These are phyloP conservation scores for Mus pahari DNA, from an alignment of 2,113 vertebrate genomes.

Conservation along the genomic window DNA sequence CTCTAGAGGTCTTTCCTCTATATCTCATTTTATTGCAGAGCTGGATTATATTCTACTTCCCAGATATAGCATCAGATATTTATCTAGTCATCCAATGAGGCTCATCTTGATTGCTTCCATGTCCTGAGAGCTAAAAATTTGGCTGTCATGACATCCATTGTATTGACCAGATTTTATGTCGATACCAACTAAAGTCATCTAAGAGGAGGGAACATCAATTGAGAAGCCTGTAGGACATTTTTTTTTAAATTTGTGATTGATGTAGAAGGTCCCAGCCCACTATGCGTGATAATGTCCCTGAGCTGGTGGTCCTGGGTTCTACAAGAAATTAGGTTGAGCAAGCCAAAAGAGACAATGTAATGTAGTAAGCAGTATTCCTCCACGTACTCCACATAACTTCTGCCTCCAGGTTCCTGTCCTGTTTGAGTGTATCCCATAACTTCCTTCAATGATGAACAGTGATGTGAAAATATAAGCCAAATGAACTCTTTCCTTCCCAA, in stretches of 20 bases:
- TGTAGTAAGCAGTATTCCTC: neutral
- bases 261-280: neutral
- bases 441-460: neutral
- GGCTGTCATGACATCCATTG: neutral
- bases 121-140: neutral
- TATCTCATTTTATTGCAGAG: neutral
- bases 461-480: too few relatives aligned
- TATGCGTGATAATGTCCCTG: neutral
- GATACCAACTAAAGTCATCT: neutral
- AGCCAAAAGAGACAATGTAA: neutral
- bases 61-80: neutral
- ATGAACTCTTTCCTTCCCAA: neutral
- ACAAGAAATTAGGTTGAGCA: neutral
- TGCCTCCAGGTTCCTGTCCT: neutral
- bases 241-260: neutral
- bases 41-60: neutral
- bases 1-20: neutral
- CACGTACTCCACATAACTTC: neutral
- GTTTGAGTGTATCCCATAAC: neutral
- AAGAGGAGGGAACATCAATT: neutral
- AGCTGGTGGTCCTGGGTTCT: neutral
- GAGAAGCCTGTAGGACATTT: too few relatives aligned
- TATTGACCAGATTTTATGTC: neutral
- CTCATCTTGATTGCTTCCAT: neutral
- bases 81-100: neutral